These are phyloP conservation scores for Venturia canescens DNA, from an alignment of 1,140 invertebrate species.

Conservation along the genomic window DNA sequence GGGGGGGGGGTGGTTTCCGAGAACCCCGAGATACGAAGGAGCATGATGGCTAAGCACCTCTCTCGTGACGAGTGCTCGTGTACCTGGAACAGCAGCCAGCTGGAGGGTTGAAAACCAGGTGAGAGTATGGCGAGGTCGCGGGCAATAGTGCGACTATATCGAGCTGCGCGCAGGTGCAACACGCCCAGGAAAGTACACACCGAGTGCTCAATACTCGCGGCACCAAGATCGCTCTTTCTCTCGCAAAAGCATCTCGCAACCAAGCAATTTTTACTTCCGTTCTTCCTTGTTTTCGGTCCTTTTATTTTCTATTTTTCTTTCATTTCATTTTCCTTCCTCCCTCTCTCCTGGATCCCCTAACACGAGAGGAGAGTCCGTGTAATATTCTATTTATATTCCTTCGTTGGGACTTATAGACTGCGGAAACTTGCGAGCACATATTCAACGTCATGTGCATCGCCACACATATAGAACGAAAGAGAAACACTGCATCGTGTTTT, in stretches of 20 bases:
- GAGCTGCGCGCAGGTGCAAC: slow-evolving; percentile 42
- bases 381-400: slow-evolving; percentile 55
- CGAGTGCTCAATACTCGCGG: background rate
- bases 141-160: slow-evolving; percentile 39
- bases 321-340: background rate
- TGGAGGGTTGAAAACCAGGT: slow-evolving; percentile 29
- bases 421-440: background rate
- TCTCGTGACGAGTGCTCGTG: background rate
- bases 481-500: background rate
- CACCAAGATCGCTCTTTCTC: slow-evolving; percentile 20
- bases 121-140: slow-evolving; percentile 9
- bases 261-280: slow-evolving; percentile 18
- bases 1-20: slow-evolving; percentile 20
- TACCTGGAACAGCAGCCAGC: slow-evolving; percentile 40
- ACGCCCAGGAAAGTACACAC: slow-evolving; percentile 16
- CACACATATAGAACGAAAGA: background rate
- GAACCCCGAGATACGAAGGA: slow-evolving; percentile 18
- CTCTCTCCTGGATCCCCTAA: slow-evolving; percentile 25
- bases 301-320: slow-evolving; percentile 18
- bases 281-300: background rate
- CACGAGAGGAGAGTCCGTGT: slow-evolving; percentile 20
- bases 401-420: background rate
- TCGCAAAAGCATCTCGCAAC: slow-evolving; percentile 23
- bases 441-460: background rate
- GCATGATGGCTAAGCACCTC: slow-evolving; percentile 7